Base-by-base conservation (phyloP, 2,888 invertebrate genomes). In the Odontomyia ornata region DNA sequence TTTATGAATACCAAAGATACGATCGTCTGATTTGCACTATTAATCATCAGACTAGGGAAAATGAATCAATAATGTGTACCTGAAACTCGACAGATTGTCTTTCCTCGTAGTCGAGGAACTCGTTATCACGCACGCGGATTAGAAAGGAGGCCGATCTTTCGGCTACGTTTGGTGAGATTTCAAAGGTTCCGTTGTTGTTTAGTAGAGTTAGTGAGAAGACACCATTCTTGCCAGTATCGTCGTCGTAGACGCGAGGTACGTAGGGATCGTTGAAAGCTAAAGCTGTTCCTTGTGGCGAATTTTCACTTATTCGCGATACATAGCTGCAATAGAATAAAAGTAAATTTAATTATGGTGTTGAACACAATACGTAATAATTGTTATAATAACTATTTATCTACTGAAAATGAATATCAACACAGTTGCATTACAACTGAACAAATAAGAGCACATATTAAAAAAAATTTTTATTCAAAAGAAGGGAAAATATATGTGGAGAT, bases 171-270 rank as follows among this genome's bases (percentile, higher is more conserved):
- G 97, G 97, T 5, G 91, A 89, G 77, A 98, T 92, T 85, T 96
- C 95, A 84, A 98, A 98, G 2, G 95, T 95, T 46, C 93, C 95
- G 84, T 95, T 95, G 84, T 95, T 95, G 78, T 93, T 93, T 15
- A 91, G 89, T 80, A 96, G 86, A 47, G 91, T 90, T 36, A 96
- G 87, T 0, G 94, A 92, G 83, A 96, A 95, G 7, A 95, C 93
- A 5, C 95, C 95, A 82, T 93, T 93, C 83, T 93, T 93, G n/a
- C 94, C 94, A 79, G 92, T 90, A 82, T 93, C 93, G 82, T 93
- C 93, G 83, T 94, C 94, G 80, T 90, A 92, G 7, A 93, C 92
- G 86, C 89, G 90, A 1, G 93, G 90, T 76, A 91, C 89, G 85
- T 93, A 93, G 0, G 92, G 92, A 81, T 93, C 93, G 79, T 88